Conservation (phyloP, 2,113 vertebrate genomes). For the Toxotes chatareus region DNA sequence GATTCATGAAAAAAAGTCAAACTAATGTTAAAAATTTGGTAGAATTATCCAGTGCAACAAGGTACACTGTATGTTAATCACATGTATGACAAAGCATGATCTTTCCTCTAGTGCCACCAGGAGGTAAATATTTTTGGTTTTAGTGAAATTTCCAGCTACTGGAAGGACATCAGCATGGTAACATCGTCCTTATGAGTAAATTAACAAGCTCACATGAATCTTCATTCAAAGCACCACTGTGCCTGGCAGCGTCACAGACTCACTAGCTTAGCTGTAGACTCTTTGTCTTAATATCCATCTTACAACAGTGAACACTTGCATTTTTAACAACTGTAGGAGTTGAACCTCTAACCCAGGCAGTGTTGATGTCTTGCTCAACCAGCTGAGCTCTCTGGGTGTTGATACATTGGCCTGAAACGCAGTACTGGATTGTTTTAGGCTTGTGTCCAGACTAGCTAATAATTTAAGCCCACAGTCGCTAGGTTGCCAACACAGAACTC, state of each 20-base stretch:
- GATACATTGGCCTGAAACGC: slow-evolving; percentile 31
- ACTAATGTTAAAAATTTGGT: not conserved
- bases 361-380: not conserved
- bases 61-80: not conserved
- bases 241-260: not conserved
- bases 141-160: too few species aligned
- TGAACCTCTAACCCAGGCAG: slow-evolving; percentile 16
- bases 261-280: not conserved
- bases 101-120: too few species aligned
- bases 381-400: slow-evolving; percentile 31
- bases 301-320: not conserved
- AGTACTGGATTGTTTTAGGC: slow-evolving; percentile 42
- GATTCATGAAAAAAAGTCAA: not conserved
- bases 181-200: too few species aligned
- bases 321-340: not conserved
- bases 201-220: too few species aligned
- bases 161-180: too few species aligned
- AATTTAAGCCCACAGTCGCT: slow-evolving; percentile 52
- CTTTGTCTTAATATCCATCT: not conserved
- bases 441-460: slow-evolving; percentile 52
- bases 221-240: too few species aligned
- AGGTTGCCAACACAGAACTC: slow-evolving; percentile 47
- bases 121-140: too few species aligned
- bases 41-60: not conserved
- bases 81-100: not conserved